These are phyloP conservation scores for Malurus cyaneus DNA, from an alignment of 2,113 vertebrate genomes.

Conservation along the genomic window DNA sequence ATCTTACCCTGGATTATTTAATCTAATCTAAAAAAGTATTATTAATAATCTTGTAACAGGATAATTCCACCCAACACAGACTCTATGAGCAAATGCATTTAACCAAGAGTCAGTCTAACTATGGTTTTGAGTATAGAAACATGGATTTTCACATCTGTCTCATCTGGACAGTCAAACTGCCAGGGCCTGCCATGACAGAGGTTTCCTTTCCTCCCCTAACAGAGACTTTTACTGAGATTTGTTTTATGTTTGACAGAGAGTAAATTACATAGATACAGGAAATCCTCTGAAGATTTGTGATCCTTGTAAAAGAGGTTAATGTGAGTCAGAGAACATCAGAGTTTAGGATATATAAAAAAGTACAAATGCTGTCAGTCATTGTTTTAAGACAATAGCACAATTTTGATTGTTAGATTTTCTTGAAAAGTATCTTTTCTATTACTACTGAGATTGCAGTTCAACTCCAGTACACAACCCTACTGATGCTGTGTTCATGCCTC, in stretches of 20 bases:
- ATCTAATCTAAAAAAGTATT: neutral
- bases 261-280: constrained; percentile 68
- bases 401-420: constrained; percentile 16
- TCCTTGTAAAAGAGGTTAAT: constrained; percentile 66
- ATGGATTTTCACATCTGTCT: constrained; percentile 74
- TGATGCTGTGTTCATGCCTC: neutral
- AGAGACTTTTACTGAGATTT: constrained; percentile 68
- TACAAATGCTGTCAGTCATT: constrained; percentile 47
- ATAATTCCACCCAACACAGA: constrained; percentile 39
- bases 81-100: constrained; percentile 51
- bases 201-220: constrained; percentile 53
- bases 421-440: constrained; percentile 16
- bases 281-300: constrained; percentile 69
- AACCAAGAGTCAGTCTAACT: constrained; percentile 52
- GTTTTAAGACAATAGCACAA: constrained; percentile 20
- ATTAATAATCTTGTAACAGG: constrained; percentile 24
- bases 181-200: constrained; percentile 38
- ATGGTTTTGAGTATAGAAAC: constrained; percentile 72
- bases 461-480: neutral
- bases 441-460: constrained; percentile 17
- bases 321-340: constrained; percentile 34
- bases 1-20: neutral
- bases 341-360: constrained; percentile 47
- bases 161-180: constrained; percentile 70
- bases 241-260: constrained; percentile 71